Conservation (phyloP, 37 sponge, comb jelly and placozoan genomes). For the Theonella swinhoei region DNA sequence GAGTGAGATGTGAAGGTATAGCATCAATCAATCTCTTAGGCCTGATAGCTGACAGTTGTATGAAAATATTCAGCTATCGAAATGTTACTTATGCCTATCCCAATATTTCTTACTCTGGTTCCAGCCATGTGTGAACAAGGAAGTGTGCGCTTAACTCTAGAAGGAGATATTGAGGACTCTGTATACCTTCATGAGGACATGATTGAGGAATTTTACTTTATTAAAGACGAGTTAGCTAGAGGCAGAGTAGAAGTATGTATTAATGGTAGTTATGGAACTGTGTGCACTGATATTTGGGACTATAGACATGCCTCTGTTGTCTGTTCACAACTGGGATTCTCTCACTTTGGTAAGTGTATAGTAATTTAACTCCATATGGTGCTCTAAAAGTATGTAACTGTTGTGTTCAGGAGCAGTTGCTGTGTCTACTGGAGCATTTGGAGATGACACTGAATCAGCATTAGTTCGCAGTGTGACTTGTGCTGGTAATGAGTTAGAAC, state of each 20-base stretch:
- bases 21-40: no score
- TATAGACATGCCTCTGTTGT: constrained; percentile 23
- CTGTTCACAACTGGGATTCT: constrained; percentile 37
- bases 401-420: neutral
- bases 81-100: no score
- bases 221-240: neutral
- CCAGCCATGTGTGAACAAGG: no score
- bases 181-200: neutral
- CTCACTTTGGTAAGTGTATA: constrained; percentile 5
- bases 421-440: neutral
- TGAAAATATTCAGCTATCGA: no score
- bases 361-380: neutral
- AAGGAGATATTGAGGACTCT: no score
- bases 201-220: neutral
- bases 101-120: no score
- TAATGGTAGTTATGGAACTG: constrained; percentile 4
- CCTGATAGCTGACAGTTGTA: no score
- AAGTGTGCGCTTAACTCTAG: no score
- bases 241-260: constrained; percentile 11
- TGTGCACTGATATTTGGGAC: constrained; percentile 18
- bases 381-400: neutral
- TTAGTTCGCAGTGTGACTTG: neutral
- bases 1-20: constrained; percentile 54
- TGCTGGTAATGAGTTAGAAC: neutral
- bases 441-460: neutral